Base-by-base conservation (phyloP, 2,888 invertebrate species). In the Pyrgus malvae region DNA sequence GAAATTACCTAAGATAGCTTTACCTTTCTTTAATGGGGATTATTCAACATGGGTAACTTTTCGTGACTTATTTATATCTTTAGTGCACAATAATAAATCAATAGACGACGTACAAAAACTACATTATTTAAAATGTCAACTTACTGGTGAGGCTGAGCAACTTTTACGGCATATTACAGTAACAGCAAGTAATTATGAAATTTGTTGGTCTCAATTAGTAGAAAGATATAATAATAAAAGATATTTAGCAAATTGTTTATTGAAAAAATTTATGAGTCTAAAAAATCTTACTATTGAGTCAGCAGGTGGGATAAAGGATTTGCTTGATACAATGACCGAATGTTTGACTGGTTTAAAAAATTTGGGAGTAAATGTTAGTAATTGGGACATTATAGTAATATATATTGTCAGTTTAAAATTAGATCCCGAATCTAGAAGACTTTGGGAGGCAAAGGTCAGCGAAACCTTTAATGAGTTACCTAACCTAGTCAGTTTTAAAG, bases 131-230 rank as follows among this genome's bases (percentile, higher is more conserved):
- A 66, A 66, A 35, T 50, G 46, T 9, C 42, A 57, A 37, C 16
- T 65, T 2, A 21, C 40, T 16, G 60, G 61, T 14, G 64, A 65
- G 40, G 62, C 66, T 7, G 62, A 66, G 14, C 61, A 61, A 19
- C 31, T 62, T 1, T 48, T 66, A 16, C 44, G 60, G 9, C 59
- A 64, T 16, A 57, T 59, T n/a, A 48, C 61, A 1, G 33, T 63
- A n/a, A 61, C 58, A 1, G 25, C 40, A 2, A 50, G 16, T 12
- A 66, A 55, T 37, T 67, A 67, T 25, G 14, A 37, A n/a, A 35
- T 51, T 16, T 60, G 61, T 49, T 67, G 65, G 66, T 11, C 38
- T 2, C 33, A 53, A 3, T 46, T 64, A 14, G 41, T 62, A 16
- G 29, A 48, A 14, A 33, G 65, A 11, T 65, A 62, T 31, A 61